Conservation (phyloP, 2,888 invertebrate species). For the Conops quadrifasciatus region DNA sequence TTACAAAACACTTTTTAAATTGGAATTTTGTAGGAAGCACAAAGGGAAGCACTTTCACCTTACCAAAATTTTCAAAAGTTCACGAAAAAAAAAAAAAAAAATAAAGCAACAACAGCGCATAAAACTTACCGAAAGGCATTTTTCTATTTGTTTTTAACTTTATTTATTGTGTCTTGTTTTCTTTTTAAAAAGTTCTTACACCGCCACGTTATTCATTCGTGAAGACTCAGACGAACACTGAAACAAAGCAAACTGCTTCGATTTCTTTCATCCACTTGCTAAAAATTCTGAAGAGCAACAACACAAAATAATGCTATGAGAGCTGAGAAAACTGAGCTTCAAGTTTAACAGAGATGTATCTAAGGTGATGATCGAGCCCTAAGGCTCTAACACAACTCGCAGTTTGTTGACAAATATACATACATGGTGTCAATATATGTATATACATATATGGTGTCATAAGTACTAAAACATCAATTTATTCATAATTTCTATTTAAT, state of each 20-base stretch:
- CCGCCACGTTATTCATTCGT: constrained; percentile 32
- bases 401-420: neutral
- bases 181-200: neutral
- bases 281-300: neutral
- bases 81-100: neutral
- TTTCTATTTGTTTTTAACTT: constrained; percentile 37
- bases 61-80: neutral
- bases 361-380: no score
- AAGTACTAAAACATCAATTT: no score
- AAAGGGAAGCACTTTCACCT: constrained; percentile 14
- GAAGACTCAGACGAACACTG: constrained; percentile 43
- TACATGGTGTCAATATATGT: neutral
- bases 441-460: neutral
- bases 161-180: constrained; percentile 4
- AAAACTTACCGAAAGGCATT: constrained; percentile 56
- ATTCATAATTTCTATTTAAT: no score
- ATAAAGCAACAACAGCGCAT: no score
- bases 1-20: no score
- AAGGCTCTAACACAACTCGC: no score
- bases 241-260: constrained; percentile 27
- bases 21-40: no score
- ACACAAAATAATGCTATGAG: neutral
- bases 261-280: neutral
- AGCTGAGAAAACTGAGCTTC: neutral
- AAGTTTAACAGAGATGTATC: neutral